These are phyloP conservation scores for Siniperca obscura DNA, from an alignment of 2,797 vertebrate genomes.

Conservation along the genomic window DNA sequence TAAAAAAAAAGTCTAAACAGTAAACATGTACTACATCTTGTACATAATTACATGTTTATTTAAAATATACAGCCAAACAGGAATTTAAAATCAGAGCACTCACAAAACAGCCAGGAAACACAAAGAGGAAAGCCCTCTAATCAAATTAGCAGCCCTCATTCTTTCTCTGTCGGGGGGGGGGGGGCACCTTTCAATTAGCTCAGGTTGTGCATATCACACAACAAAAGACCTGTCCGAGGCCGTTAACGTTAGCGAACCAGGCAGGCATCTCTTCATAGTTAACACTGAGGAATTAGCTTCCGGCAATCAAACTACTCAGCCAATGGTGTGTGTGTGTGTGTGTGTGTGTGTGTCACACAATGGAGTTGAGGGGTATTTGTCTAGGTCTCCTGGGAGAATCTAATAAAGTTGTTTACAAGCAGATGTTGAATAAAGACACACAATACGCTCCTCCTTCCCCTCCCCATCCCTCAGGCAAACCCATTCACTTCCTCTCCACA, in stretches of 20 bases:
- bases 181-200: conserved; percentile 62
- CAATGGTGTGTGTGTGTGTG: background rate
- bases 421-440: conserved; percentile 66
- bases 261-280: conserved; percentile 16
- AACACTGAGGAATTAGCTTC: conserved; percentile 44
- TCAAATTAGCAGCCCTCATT: conserved; percentile 41
- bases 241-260: conserved; percentile 58
- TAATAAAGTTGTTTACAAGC: conserved; percentile 78
- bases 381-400: conserved; percentile 35
- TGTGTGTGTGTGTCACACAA: conserved; percentile 52
- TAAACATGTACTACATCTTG: background rate
- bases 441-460: conserved; percentile 28
- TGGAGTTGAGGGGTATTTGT: conserved; percentile 57
- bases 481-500: conserved; percentile 48
- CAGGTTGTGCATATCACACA: conserved; percentile 33
- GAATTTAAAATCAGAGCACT: conserved; percentile 17
- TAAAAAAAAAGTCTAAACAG: background rate
- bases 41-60: conserved; percentile 3
- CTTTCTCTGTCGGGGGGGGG: conserved; percentile 12
- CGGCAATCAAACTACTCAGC: conserved; percentile 31
- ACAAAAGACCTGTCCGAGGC: conserved; percentile 71
- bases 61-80: background rate
- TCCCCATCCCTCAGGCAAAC: conserved; percentile 7
- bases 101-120: conserved; percentile 8
- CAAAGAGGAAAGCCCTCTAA: conserved; percentile 38